These are phyloP conservation scores for Excalfactoria chinensis DNA, from an alignment of 2,113 vertebrate species.

Conservation along the genomic window DNA sequence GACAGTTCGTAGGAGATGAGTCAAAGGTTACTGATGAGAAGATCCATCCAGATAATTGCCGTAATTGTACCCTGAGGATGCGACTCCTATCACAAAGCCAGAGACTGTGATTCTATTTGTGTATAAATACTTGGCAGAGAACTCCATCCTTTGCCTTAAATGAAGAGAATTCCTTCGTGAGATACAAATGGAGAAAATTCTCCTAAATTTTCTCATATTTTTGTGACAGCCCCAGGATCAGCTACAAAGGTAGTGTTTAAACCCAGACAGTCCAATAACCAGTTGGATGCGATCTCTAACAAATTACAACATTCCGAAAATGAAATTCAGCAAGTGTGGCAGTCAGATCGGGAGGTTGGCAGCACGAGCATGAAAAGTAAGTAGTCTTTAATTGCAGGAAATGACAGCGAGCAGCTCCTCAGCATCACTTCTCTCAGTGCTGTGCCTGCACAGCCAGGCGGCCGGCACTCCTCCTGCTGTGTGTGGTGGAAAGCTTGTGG, in stretches of 20 bases:
- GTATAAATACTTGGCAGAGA: neutral
- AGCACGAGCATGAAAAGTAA: constrained; percentile 70
- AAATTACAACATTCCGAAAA: constrained; percentile 63
- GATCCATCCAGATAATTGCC: constrained; percentile 62
- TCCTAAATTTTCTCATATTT: neutral
- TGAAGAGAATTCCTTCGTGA: neutral
- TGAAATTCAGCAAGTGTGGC: constrained; percentile 57
- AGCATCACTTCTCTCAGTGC: neutral
- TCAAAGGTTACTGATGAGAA: constrained; percentile 66
- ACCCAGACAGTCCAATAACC: constrained; percentile 69
- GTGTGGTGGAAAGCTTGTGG: constrained; percentile 28
- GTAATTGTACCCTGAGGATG: constrained; percentile 64
- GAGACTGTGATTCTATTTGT: neutral
- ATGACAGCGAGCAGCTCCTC: constrained; percentile 51
- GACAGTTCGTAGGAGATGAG: constrained; percentile 17
- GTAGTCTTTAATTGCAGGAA: constrained; percentile 70
- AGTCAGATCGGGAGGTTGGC: constrained; percentile 50
- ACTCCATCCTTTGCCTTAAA: neutral
- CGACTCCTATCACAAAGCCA: neutral
- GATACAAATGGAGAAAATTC: neutral
- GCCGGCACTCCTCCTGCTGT: constrained; percentile 52
- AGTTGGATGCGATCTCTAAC: constrained; percentile 67
- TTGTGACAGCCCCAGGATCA: constrained; percentile 55
- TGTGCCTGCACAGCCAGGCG: constrained; percentile 37
- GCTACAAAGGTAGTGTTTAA: constrained; percentile 57